Evolutionary conservation across 2,113 vertebrate genomes (phyloP).

Genomic region (Todiramphus saurophagus): DNA sequence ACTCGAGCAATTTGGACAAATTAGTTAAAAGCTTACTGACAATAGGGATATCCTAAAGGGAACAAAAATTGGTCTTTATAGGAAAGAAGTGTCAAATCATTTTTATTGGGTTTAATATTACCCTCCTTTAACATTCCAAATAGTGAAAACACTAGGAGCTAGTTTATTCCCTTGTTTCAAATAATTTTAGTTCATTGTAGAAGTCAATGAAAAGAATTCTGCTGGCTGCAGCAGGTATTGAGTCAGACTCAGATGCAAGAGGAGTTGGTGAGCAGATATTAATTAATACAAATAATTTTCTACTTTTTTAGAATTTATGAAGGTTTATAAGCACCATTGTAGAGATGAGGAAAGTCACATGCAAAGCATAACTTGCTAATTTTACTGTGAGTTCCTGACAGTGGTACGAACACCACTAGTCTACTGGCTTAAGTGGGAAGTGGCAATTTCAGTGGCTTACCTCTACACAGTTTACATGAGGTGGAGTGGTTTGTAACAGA

Average conservation of each 20-base stretch:
- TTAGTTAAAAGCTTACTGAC: background rate
- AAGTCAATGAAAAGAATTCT: background rate
- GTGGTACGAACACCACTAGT: too few species aligned
- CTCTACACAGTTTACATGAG: background rate
- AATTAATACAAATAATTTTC: too few species aligned
- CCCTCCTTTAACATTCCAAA: background rate
- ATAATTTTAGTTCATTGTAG: background rate
- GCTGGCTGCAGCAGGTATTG: background rate
- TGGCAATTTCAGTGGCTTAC: too few species aligned
- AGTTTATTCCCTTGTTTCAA: background rate
- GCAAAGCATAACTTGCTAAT: too few species aligned
- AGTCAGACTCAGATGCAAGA: background rate
- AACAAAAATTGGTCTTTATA: background rate
- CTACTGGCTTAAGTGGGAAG: too few species aligned
- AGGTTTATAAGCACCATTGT: too few species aligned
- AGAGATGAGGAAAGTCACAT: too few species aligned
- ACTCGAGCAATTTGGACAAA: conserved; percentile 3
- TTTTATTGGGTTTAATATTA: conserved; percentile 8
- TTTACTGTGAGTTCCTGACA: too few species aligned
- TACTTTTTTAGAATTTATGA: too few species aligned
- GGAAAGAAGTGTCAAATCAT: background rate
- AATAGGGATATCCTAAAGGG: background rate
- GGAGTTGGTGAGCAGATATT: background rate
- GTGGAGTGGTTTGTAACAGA: background rate
- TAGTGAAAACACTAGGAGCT: background rate